phyloP scores from a whole-genome alignment of 2,888 invertebrate species.

The Yponomeuta cagnagella region DNA sequence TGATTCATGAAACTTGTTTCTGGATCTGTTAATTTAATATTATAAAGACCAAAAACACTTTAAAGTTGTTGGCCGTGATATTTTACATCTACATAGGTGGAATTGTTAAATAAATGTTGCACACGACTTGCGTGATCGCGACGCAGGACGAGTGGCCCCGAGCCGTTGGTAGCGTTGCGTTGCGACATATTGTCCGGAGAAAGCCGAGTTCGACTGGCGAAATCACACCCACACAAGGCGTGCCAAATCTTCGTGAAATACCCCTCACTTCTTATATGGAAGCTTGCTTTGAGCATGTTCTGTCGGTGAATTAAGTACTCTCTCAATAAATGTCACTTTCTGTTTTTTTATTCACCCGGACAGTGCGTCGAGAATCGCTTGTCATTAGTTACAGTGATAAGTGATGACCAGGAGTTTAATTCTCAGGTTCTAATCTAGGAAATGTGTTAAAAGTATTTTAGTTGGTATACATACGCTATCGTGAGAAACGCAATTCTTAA shows the following conservation, averaged over 20 bases:
- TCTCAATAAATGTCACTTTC: constrained; percentile 9
- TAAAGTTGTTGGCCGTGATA: constrained; percentile 60
- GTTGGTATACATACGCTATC: neutral
- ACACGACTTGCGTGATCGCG: neutral
- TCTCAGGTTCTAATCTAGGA: neutral
- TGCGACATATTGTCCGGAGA: constrained; percentile 56
- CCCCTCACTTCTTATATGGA: constrained; percentile 47
- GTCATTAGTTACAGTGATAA: neutral
- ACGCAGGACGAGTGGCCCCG: constrained; percentile 10
- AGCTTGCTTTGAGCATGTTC: constrained; percentile 24
- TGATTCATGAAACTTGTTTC: constrained; percentile 52
- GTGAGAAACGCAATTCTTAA: neutral
- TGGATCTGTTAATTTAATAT: constrained; percentile 12
- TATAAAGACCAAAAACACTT: neutral
- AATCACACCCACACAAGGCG: constrained; percentile 66
- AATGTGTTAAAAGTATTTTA: neutral
- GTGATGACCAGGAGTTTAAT: neutral
- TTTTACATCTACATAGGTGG: constrained; percentile 43
- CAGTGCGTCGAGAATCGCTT: neutral
- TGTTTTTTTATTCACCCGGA: neutral
- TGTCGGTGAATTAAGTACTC: constrained; percentile 27
- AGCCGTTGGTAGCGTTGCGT: constrained; percentile 20
- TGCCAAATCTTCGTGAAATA: constrained; percentile 60
- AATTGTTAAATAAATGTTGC: constrained; percentile 40
- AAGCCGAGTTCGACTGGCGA: constrained; percentile 65